Evolutionary conservation across 2,113 vertebrate species (phyloP).

Genomic region (Tricholaema leucomelas): DNA sequence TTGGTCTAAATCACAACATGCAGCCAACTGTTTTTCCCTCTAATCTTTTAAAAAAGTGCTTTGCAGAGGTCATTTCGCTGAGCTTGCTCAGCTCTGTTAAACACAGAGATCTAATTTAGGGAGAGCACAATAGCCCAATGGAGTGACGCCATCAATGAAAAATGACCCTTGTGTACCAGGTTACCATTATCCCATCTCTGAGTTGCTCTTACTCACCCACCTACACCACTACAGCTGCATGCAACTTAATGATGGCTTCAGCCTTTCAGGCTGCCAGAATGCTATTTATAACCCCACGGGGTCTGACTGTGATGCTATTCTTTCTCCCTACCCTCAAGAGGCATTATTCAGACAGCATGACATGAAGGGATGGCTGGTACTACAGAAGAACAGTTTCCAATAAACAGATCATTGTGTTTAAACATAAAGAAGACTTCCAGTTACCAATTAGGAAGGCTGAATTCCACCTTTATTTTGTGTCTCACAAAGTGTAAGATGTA

Average conservation of each 20-base stretch:
- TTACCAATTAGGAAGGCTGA: neutral
- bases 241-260: conserved; percentile 41
- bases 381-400: conserved; percentile 46
- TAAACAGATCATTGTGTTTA: conserved; percentile 48
- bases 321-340: conserved; percentile 35
- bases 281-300: conserved; percentile 30
- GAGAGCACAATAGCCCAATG: neutral
- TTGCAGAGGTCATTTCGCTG: neutral
- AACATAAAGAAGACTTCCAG: conserved; percentile 47
- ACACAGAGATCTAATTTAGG: conserved; percentile 22
- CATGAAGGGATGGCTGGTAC: conserved; percentile 35
- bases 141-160: conserved; percentile 16
- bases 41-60: conserved; percentile 35
- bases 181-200: conserved; percentile 37
- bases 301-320: conserved; percentile 11
- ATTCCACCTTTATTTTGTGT: conserved; percentile 22
- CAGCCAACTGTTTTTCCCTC: neutral
- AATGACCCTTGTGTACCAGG: conserved; percentile 37
- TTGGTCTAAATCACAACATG: neutral
- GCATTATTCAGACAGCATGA: conserved; percentile 37
- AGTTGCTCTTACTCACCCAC: conserved; percentile 40
- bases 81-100: neutral
- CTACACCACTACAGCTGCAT: conserved; percentile 60
- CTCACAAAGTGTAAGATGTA: neutral
- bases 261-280: conserved; percentile 33